phyloP scores from a whole-genome alignment of 2,888 invertebrate genomes.

The Lepidocyrtoides sp. region DNA sequence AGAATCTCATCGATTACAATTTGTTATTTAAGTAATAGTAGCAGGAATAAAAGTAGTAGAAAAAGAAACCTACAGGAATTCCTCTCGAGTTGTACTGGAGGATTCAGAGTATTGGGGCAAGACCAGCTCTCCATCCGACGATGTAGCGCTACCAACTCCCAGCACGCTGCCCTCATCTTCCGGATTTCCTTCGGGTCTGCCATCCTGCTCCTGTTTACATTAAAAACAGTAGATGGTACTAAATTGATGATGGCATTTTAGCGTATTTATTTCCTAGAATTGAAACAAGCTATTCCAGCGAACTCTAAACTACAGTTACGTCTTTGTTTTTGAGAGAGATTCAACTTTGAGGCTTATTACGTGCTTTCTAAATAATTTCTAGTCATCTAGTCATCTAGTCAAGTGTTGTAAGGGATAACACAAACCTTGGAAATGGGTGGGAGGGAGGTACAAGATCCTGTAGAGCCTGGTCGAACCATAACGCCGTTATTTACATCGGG shows the following conservation, averaged over 20 bases:
- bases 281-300: too few relatives aligned
- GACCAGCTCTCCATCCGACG: conserved; percentile 69
- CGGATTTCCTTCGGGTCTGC: conserved; percentile 80
- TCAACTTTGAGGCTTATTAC: too few relatives aligned
- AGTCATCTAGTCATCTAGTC: too few relatives aligned
- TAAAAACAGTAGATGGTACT: conserved; percentile 14
- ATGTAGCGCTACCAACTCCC: conserved; percentile 25
- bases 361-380: too few relatives aligned
- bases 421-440: conserved; percentile 86
- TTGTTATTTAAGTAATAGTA: too few relatives aligned
- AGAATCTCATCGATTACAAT: too few relatives aligned
- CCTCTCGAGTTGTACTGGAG: conserved; percentile 85
- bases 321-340: too few relatives aligned
- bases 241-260: neutral
- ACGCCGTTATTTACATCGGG: conserved; percentile 85
- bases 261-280: too few relatives aligned
- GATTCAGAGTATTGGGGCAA: conserved; percentile 75
- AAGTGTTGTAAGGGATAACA: too few relatives aligned
- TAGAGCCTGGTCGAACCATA: conserved; percentile 86
- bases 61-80: conserved; percentile 87
- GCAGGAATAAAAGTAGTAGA: neutral
- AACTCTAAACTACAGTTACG: too few relatives aligned
- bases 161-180: conserved; percentile 80
- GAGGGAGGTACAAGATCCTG: conserved; percentile 85
- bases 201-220: conserved; percentile 81